Conservation (phyloP, 2,797 vertebrate species). For the Pseudotriccus pelzelni region DNA sequence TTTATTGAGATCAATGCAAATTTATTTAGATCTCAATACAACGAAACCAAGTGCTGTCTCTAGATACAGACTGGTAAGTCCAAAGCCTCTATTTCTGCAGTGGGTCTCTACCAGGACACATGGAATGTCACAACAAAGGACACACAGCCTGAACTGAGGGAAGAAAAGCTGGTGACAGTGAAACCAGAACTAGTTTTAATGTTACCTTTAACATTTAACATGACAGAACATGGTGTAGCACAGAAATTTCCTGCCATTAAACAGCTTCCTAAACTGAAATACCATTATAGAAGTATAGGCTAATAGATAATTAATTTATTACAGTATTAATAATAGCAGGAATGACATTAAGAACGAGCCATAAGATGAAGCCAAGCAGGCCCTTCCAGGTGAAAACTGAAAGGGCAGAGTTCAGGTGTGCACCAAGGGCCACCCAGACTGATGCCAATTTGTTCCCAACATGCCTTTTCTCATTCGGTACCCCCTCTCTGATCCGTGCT, state of each 20-base stretch:
- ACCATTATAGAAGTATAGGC: accelerated
- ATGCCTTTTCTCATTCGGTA: background rate
- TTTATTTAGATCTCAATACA: background rate
- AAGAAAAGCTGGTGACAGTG: background rate
- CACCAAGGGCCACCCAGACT: background rate
- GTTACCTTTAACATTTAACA: background rate
- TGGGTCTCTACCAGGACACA: background rate
- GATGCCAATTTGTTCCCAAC: background rate
- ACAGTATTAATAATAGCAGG: background rate
- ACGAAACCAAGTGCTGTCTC: background rate
- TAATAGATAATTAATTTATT: background rate
- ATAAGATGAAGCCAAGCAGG: background rate
- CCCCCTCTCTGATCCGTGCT: background rate
- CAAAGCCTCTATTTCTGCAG: background rate
- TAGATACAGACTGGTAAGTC: background rate
- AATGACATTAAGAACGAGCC: background rate
- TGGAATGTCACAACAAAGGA: background rate
- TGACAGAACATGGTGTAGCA: background rate
- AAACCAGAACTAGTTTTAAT: background rate
- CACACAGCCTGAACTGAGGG: background rate
- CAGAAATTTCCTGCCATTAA: background rate
- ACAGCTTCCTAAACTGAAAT: background rate
- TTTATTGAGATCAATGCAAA: background rate
- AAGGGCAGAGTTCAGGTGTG: background rate
- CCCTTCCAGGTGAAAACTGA: background rate